These are phyloP conservation scores for Heterocephalus glaber DNA, from an alignment of 2,113 vertebrate species.

Conservation along the genomic window DNA sequence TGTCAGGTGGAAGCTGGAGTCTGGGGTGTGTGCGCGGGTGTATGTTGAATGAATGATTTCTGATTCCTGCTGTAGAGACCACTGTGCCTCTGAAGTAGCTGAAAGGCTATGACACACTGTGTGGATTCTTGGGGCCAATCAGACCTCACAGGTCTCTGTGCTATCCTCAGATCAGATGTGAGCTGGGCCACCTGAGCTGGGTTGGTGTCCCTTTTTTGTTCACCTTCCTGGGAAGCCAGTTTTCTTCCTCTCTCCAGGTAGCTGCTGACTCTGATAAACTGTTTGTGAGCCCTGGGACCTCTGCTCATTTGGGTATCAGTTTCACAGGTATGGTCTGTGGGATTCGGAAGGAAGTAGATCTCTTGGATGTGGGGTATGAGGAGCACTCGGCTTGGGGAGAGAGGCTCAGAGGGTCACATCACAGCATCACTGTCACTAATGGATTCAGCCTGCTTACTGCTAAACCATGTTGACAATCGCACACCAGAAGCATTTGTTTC, in stretches of 20 bases:
- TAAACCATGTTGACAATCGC: rapidly evolving
- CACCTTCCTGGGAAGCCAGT: background rate
- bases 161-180: background rate
- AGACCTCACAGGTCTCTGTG: background rate
- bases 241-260: background rate
- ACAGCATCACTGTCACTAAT: background rate
- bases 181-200: rapidly evolving
- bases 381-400: background rate
- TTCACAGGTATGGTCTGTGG: slow-evolving; percentile 25
- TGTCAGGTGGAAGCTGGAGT: background rate
- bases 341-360: background rate
- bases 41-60: background rate
- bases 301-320: background rate
- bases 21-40: background rate
- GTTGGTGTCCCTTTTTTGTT: background rate
- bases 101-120: background rate
- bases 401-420: background rate
- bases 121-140: background rate
- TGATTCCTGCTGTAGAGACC: background rate
- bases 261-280: background rate
- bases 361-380: background rate
- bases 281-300: background rate
- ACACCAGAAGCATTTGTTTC: background rate
- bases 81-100: background rate
- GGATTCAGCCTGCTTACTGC: no score